Conservation (phyloP, 2,888 invertebrate genomes). For the Pediacus dermestoides region DNA sequence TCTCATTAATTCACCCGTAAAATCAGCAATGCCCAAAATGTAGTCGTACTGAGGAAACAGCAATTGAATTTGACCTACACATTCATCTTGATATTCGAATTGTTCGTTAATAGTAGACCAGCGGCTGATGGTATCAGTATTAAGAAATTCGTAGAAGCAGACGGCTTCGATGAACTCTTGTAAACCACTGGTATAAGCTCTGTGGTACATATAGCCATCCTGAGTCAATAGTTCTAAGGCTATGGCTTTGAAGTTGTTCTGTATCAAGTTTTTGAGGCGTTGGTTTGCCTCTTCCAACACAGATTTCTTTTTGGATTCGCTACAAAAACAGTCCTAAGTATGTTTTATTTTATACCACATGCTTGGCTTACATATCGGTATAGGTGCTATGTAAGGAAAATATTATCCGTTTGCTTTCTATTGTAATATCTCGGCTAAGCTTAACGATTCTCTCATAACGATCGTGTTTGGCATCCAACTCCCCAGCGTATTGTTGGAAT, state of each 20-base stretch:
- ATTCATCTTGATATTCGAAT: slow-evolving; percentile 35
- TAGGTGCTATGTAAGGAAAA: slow-evolving; percentile 77
- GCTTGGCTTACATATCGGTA: slow-evolving; percentile 45
- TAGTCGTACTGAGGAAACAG: slow-evolving; percentile 55
- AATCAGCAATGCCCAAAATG: slow-evolving; percentile 78
- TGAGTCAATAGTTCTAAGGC: slow-evolving; percentile 69
- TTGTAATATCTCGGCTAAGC: slow-evolving; percentile 77
- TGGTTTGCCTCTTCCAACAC: slow-evolving; percentile 63
- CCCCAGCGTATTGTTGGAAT: slow-evolving; percentile 62
- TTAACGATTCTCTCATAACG: slow-evolving; percentile 80
- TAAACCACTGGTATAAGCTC: slow-evolving; percentile 63
- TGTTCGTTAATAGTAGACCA: slow-evolving; percentile 47
- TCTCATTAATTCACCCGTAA: slow-evolving; percentile 89
- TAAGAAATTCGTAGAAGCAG: slow-evolving; percentile 70
- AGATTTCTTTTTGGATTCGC: slow-evolving; percentile 55
- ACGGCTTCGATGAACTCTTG: slow-evolving; percentile 88
- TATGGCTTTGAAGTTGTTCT: slow-evolving; percentile 61
- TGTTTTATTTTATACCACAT: no score
- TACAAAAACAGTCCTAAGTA: slow-evolving; percentile 36
- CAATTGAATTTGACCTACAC: slow-evolving; percentile 28
- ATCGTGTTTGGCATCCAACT: slow-evolving; percentile 76
- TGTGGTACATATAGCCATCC: slow-evolving; percentile 66
- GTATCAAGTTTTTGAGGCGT: slow-evolving; percentile 62
- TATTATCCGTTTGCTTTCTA: slow-evolving; percentile 86
- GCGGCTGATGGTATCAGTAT: slow-evolving; percentile 57